A percentile compares a stretch with the other conserved stretches of the same genome.
Evolutionary conservation across 2,888 invertebrate species (phyloP).

Genomic region (Drosophila robusta): DNA sequence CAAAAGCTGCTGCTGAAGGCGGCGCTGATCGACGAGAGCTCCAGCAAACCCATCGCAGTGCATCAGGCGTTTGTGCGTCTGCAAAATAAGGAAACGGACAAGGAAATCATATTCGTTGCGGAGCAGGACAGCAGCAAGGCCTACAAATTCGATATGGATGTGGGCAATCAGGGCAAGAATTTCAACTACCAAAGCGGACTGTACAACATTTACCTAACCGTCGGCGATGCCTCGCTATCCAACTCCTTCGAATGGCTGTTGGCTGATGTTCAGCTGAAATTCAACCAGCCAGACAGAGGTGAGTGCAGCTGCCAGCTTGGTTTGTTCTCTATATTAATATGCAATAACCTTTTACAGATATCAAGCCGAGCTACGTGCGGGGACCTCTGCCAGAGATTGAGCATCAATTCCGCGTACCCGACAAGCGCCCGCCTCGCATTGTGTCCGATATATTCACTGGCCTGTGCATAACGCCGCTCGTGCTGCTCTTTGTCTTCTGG

Average conservation of each 20-base stretch:
- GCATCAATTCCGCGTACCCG: constrained; percentile 96
- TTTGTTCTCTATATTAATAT: not conserved
- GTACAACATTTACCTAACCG: constrained; percentile 92
- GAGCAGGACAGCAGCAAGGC: constrained; percentile 92
- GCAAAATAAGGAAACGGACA: constrained; percentile 87
- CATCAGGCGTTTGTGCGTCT: constrained; percentile 96
- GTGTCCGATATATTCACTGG: constrained; percentile 96
- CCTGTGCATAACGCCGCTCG: constrained; percentile 92
- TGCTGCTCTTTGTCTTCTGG: constrained; percentile 95
- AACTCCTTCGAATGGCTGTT: constrained; percentile 96
- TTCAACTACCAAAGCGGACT: constrained; percentile 91
- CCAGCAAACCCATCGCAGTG: constrained; percentile 88
- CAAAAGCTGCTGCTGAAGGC: constrained; percentile 95
- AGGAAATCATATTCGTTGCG: constrained; percentile 97
- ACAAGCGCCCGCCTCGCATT: constrained; percentile 94
- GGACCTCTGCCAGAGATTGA: constrained; percentile 87
- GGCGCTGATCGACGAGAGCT: constrained; percentile 89
- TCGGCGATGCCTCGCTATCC: constrained; percentile 96
- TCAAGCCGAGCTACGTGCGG: constrained; percentile 74
- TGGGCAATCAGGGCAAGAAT: constrained; percentile 92
- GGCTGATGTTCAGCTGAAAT: constrained; percentile 91
- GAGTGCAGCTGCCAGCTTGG: not conserved
- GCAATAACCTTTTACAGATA: constrained; percentile 52
- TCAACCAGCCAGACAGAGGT: constrained; percentile 86
- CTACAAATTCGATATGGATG: constrained; percentile 97